Percentiles rank a stretch among this genome's conserved stretches.
These are phyloP conservation scores for Leptinotarsa defecta DNA, from an alignment of 1,140 invertebrate genomes.

Conservation along the genomic window DNA sequence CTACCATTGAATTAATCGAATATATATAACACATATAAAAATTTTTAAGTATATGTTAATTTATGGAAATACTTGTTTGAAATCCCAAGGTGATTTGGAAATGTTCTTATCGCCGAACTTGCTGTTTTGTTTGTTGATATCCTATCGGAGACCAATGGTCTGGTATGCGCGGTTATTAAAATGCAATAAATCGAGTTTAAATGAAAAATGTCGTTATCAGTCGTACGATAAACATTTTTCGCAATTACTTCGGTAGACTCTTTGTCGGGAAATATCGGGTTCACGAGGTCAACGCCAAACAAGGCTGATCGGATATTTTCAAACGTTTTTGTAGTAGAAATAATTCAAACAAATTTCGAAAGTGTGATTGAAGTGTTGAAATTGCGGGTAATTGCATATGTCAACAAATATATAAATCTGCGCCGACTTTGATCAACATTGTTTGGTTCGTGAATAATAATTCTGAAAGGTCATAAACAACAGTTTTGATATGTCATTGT, in stretches of 20 bases:
- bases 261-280: neutral
- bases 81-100: neutral
- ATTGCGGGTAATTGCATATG: neutral
- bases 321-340: neutral
- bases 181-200: neutral
- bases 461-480: neutral
- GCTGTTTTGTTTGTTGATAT: neutral
- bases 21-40: too few relatives aligned
- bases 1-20: too few relatives aligned
- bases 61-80: neutral
- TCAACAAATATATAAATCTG: neutral
- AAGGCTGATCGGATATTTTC: neutral
- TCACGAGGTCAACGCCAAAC: neutral
- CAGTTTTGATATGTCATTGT: too few relatives aligned
- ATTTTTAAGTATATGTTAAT: too few relatives aligned
- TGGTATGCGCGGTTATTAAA: neutral
- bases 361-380: neutral
- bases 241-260: neutral
- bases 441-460: neutral
- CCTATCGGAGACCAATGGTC: slow-evolving; percentile 2
- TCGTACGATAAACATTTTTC: neutral
- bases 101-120: neutral
- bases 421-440: too few relatives aligned
- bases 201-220: neutral
- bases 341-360: neutral